Base-by-base conservation (phyloP, 2,888 invertebrate genomes). In the Dryobotodes eremita region DNA sequence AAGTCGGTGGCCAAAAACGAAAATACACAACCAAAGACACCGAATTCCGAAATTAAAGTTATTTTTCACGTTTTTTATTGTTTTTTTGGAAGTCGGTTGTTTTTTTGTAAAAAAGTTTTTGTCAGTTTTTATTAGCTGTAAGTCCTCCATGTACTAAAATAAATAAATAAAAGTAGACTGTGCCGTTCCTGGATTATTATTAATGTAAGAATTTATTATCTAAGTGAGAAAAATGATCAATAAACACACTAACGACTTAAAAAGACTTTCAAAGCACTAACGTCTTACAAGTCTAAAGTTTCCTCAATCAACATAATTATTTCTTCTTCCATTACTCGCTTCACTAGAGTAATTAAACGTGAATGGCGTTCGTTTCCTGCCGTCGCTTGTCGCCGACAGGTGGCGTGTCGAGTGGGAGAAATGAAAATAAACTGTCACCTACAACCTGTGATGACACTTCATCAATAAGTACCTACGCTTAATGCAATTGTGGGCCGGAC, bases 351-450 rank as follows among this genome's bases (percentile, higher is more conserved):
- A 83, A 79, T 86, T 86, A 86, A 79, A 75, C 46, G 1, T 61
- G 79, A 79, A 85, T 86, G 53, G 46, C n/a, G 17, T 48, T 36
- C 48, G 57, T 77, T 80, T 75, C 72, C 66, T 77, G 70, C 26
- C 64, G 62, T 64, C 82, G 61, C 71, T 68, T 65, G 66, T 70
- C 62, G 70, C 72, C 79, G 86, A 82, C 90, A 90, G 88, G 85
- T 89, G 86, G 87, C 78, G 77, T 71, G 59, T 83, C 76, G 68
- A 87, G 80, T 77, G 71, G 72, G 68, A 66, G 75, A 88, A 87
- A 89, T 86, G 86, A 85, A 88, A 89, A 91, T 82, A 92, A 89
- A 91, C 89, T 87, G 90, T 91, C 91, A 90, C 90, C 87, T 88
- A 85, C 86, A 91, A 90, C 88, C 90, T 87, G 80, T 48, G 59